phyloP scores from a whole-genome alignment of 2,113 vertebrate genomes.

The Sapayoa aenigma region DNA sequence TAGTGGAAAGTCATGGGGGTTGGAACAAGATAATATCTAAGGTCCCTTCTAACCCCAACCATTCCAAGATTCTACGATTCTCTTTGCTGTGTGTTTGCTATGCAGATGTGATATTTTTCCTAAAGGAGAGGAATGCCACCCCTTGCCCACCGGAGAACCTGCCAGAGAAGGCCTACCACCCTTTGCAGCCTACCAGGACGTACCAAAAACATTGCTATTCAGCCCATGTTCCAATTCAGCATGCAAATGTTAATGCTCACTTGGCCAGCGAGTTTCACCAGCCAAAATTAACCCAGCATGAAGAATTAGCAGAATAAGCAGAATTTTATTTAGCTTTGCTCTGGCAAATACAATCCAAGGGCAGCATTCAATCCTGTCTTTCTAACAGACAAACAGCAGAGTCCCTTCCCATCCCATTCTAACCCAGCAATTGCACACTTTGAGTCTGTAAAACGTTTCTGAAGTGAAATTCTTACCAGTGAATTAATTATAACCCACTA shows the following conservation, averaged over 20 bases:
- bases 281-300: background rate
- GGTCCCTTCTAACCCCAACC: background rate
- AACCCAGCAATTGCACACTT: background rate
- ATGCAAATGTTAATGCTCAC: background rate
- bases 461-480: background rate
- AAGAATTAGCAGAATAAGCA: background rate
- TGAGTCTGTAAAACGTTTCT: background rate
- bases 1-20: background rate
- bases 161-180: background rate
- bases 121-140: background rate
- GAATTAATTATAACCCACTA: background rate
- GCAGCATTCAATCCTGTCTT: background rate
- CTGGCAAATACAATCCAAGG: background rate
- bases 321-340: background rate
- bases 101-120: background rate
- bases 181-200: background rate
- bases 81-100: background rate
- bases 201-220: background rate
- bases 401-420: background rate
- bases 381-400: background rate
- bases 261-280: background rate
- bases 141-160: accelerated
- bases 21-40: background rate
- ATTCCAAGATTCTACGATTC: background rate
- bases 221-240: accelerated